These are phyloP conservation scores for Macroglossus sobrinus DNA, from an alignment of 2,113 vertebrate genomes.

Conservation along the genomic window DNA sequence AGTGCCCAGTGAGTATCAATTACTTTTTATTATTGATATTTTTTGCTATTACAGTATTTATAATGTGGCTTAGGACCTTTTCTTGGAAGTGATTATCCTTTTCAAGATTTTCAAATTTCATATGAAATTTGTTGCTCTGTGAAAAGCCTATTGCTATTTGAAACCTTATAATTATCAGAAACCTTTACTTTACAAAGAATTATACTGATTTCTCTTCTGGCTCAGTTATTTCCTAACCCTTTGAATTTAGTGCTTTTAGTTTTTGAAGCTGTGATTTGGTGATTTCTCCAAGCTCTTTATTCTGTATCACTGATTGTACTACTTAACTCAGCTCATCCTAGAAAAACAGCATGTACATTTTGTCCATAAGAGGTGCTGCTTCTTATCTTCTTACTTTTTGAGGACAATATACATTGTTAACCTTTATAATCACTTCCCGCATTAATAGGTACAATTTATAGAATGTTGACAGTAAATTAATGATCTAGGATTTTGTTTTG, in stretches of 20 bases:
- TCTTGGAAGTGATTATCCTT: neutral
- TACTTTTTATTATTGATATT: neutral
- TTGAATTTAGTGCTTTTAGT: conserved; percentile 12
- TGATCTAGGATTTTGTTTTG: conserved; percentile 22
- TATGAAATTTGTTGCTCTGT: conserved; percentile 26
- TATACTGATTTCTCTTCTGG: neutral
- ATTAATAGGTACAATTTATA: neutral
- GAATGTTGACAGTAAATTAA: neutral
- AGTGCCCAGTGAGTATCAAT: neutral
- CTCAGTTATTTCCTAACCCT: neutral
- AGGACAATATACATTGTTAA: neutral
- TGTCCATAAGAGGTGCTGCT: neutral
- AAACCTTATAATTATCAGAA: neutral
- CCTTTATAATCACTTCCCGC: neutral
- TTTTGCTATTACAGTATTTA: conserved; percentile 1
- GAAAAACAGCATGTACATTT: neutral
- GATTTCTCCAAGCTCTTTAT: conserved; percentile 15
- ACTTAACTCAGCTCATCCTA: neutral
- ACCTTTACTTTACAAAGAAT: conserved; percentile 29
- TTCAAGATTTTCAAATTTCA: neutral
- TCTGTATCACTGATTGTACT: neutral
- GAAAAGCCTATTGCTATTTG: neutral
- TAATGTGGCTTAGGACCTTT: neutral
- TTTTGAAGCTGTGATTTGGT: conserved; percentile 25
- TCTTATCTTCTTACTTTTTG: neutral